Evolutionary conservation across 53 echinoderm and acorn worm species (phyloP), one percentile per base, ranked within the genome.

Genomic region (Pentamera pediparva): DNA sequence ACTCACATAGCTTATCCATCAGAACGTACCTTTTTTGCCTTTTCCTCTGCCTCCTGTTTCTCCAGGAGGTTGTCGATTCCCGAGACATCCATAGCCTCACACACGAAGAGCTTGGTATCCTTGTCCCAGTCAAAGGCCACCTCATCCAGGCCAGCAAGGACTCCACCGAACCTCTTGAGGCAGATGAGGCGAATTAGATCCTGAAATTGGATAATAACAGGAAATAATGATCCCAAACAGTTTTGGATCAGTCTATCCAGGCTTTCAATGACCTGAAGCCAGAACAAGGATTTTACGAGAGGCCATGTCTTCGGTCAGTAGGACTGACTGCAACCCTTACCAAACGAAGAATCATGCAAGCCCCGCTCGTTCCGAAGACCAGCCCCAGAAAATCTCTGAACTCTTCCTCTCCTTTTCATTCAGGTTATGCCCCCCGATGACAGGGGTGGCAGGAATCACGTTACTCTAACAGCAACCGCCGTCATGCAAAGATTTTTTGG

Each of bases 141-240:
- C 2, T 82, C 91, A 1, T 78, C 64, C 2, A 98, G 82, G 4
- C 67, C 45, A 5, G 86, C 79, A 4, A 98, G 83, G 54, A 76
- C 85, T 79, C 86, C 81, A 2, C 98, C 98, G 84, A 98, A 98
- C 58, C 89, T 89, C 45, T 88, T 92, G 9, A 98, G 79, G 49
- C 98, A 92, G 6, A 81, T 49, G 1, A 98, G 65, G 24, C 98
- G 69, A 13, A 98, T 74, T 2, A 98, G 56, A 57, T n/a, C n/a
- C 47, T 45, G n/a, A 12, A 45, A 0, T n/a, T n/a, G n/a, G n/a
- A 45, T 15, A 45, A 15, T n/a, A 45, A 45, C 12, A 45, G 47
- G n/a, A 1, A 45, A 45, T 15, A 45, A 45, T 45, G 13, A 45
- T 1, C n/a, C n/a, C 47, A 45, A 45, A n/a, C 12, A 15, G n/a